These are phyloP conservation scores for Acridotheres tristis DNA, from an alignment of 2,797 vertebrate species.

Conservation along the genomic window DNA sequence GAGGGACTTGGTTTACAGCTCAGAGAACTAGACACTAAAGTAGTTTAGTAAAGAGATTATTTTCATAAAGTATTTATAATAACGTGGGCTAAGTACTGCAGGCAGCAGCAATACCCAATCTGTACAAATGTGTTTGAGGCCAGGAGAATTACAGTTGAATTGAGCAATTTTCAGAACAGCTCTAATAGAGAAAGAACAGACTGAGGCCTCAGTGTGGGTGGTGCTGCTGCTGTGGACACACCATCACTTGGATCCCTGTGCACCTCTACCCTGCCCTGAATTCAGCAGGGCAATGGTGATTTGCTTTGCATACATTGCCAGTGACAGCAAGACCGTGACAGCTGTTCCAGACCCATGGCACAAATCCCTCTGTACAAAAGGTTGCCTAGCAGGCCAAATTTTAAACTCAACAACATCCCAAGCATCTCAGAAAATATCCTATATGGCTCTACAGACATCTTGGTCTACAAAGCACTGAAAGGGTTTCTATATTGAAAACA, in stretches of 20 bases:
- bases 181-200: not conserved
- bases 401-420: conserved; percentile 1
- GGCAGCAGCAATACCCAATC: conserved; percentile 16
- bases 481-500: not conserved
- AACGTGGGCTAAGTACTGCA: conserved; percentile 24
- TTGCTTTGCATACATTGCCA: not conserved
- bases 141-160: not conserved
- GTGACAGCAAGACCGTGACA: not conserved
- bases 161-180: not conserved
- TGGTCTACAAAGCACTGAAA: not conserved
- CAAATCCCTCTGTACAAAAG: conserved; percentile 9
- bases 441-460: not conserved
- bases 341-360: conserved; percentile 17
- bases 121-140: not conserved
- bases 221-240: not conserved
- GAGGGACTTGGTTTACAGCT: conserved; percentile 23
- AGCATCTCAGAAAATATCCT: not conserved
- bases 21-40: conserved; percentile 7
- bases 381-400: conserved; percentile 11
- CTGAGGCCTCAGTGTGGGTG: not conserved
- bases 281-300: not conserved
- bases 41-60: conserved; percentile 58
- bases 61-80: conserved; percentile 53
- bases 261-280: not conserved
- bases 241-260: not conserved